These are phyloP conservation scores for Cebidichthys violaceus DNA, from an alignment of 2,113 vertebrate genomes.

Conservation along the genomic window DNA sequence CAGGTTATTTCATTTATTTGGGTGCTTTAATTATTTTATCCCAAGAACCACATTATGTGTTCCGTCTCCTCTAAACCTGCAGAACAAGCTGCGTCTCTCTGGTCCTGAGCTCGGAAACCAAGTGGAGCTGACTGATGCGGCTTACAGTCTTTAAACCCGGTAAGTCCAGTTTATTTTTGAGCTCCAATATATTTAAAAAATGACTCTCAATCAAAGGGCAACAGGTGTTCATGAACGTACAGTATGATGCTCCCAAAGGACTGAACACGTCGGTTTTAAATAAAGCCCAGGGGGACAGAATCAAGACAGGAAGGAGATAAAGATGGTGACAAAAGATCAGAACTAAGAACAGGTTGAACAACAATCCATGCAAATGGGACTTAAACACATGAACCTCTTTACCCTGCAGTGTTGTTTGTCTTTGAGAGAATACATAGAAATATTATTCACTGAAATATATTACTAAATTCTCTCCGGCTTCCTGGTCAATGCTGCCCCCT, in stretches of 20 bases:
- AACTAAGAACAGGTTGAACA: background rate
- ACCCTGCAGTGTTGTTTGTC: background rate
- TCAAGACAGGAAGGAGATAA: background rate
- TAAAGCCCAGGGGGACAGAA: background rate
- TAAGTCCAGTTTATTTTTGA: background rate
- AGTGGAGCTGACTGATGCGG: background rate
- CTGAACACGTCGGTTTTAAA: background rate
- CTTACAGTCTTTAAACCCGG: background rate
- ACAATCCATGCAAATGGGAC: background rate
- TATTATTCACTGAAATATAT: background rate
- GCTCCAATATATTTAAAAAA: background rate
- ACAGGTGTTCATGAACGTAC: background rate
- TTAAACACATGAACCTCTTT: background rate
- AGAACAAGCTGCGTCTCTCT: background rate
- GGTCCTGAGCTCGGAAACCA: background rate
- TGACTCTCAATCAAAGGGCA: background rate
- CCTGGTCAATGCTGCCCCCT: conserved; percentile 49
- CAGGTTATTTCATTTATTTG: background rate
- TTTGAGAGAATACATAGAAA: background rate
- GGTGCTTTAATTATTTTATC: background rate
- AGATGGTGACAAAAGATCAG: background rate
- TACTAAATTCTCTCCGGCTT: background rate
- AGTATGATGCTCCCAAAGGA: too few species aligned
- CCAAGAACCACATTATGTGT: background rate
- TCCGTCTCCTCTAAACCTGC: background rate